Evolutionary conservation across 2,797 vertebrate genomes (phyloP), one percentile per base, ranked within the genome.

Genomic region (Danio kyathit): DNA sequence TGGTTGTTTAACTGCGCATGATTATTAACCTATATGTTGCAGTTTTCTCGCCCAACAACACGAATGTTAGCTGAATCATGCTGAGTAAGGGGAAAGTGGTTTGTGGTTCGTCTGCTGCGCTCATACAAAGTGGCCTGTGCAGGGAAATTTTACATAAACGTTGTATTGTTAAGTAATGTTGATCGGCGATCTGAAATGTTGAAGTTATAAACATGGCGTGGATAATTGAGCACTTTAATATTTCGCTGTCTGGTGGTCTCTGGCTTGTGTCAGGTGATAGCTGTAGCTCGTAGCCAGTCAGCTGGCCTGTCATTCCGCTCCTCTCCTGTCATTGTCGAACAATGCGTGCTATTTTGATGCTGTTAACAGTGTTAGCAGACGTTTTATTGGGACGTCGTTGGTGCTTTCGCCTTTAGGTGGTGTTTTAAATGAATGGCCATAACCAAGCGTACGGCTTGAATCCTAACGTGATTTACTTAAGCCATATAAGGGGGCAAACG

Each of bases 251-350:
- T 44, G 59, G 7, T 46, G 5, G 49, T 29, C 46, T 5, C 59
- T 64, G 46, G 57, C 40, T 52, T 38, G 75, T 49, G 77, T 80
- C 78, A 74, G 60, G 51, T 56, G 60, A 80, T 66, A 0, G 78
- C 64, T 80, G 29, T 29, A 73, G 69, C 78, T 16, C 51, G 48
- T 56, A 65, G 78, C 78, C 65, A 17, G 63, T 48, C 78, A 79
- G 71, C 63, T 69, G 57, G n/a, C 29, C 67, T 52, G 59, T 60
- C 66, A 70, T 71, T 56, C 56, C 4, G 14, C 17, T 8, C 4
- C 43, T 60, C 40, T 63, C 29, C 57, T 79, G 76, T 66, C 78
- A 74, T 57, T 65, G 59, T 17, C 51, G 57, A 73, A 74, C 60
- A 8, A 43, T 60, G n/a, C 29, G n/a, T 12, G 3, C n/a, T 79